phyloP scores from a whole-genome alignment of 92 coral and sea anemone genomes.

The Virgularia gustaviana region DNA sequence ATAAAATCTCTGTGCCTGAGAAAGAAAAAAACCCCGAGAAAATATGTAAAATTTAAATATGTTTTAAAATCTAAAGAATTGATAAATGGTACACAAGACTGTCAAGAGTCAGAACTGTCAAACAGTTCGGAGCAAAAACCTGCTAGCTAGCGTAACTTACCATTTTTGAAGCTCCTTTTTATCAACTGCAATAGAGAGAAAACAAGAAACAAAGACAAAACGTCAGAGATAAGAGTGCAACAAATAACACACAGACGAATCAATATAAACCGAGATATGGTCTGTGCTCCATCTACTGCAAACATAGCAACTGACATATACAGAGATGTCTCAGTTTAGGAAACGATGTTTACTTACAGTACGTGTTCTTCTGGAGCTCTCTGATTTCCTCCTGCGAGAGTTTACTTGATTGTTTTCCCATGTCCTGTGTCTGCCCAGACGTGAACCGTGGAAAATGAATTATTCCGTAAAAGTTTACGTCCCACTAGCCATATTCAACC shows the following conservation, averaged over 20 bases:
- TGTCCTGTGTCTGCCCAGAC: slow-evolving; percentile 30
- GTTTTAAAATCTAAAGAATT: slow-evolving; percentile 24
- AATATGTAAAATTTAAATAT: neutral
- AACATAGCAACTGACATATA: slow-evolving; percentile 40
- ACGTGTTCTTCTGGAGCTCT: slow-evolving; percentile 88
- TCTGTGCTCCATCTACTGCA: slow-evolving; percentile 7
- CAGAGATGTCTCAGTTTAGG: slow-evolving; percentile 7
- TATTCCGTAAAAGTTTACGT: neutral
- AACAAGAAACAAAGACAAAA: slow-evolving; percentile 27
- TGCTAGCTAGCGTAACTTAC: too few species aligned
- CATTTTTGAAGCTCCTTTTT: slow-evolving; percentile 95
- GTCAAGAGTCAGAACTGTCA: too few species aligned
- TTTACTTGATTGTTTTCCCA: slow-evolving; percentile 96
- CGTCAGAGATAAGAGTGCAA: slow-evolving; percentile 46
- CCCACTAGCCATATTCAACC: slow-evolving; percentile 31
- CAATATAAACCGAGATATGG: slow-evolving; percentile 6
- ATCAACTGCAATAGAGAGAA: slow-evolving; percentile 68
- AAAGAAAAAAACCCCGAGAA: slow-evolving; percentile 1
- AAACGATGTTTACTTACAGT: slow-evolving; percentile 68
- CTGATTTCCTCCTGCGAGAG: slow-evolving; percentile 84
- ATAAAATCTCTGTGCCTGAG: slow-evolving; percentile 93
- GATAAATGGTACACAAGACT: too few species aligned
- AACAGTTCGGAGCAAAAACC: too few species aligned
- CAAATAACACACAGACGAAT: slow-evolving; percentile 32
- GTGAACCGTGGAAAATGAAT: slow-evolving; percentile 16